Conservation (phyloP, 2,888 invertebrate species). For the Andrena marginata region DNA sequence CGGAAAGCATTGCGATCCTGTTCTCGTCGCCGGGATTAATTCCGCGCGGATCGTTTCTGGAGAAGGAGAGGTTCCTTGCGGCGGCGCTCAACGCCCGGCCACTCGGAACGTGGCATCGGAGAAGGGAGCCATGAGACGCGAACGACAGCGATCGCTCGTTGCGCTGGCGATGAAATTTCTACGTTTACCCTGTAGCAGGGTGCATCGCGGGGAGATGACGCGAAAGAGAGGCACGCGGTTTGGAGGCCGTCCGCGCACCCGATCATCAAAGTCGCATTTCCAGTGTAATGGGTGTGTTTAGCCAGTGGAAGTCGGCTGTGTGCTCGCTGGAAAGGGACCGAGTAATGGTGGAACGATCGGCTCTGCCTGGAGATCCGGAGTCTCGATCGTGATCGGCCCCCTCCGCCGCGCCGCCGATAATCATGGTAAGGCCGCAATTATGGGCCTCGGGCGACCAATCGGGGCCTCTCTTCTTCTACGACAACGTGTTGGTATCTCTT, state of each 20-base stretch:
- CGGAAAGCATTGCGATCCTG: slow-evolving; percentile 7
- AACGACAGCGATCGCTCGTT: slow-evolving; percentile 41
- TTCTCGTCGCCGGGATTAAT: slow-evolving; percentile 42
- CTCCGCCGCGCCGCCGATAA: slow-evolving; percentile 81
- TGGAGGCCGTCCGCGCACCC: slow-evolving; percentile 71
- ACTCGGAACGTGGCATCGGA: background rate
- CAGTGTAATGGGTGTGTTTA: slow-evolving; percentile 83
- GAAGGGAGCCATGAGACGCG: background rate
- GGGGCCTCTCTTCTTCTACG: slow-evolving; percentile 54
- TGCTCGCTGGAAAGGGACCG: slow-evolving; percentile 48
- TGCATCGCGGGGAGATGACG: slow-evolving; percentile 41
- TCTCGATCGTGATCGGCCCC: slow-evolving; percentile 79
- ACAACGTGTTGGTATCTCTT: slow-evolving; percentile 38
- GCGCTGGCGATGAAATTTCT: slow-evolving; percentile 48
- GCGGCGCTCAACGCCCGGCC: background rate
- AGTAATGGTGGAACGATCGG: slow-evolving; percentile 57
- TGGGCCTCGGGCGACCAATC: slow-evolving; percentile 81
- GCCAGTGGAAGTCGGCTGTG: slow-evolving; percentile 62
- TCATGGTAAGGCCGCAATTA: slow-evolving; percentile 82
- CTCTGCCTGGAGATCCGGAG: slow-evolving; percentile 55
- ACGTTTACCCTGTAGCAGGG: background rate
- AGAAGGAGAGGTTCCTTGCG: background rate
- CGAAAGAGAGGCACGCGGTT: slow-evolving; percentile 38
- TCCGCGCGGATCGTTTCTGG: background rate
- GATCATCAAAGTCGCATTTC: slow-evolving; percentile 85